Conservation (phyloP, 2,888 invertebrate genomes). For the Chrysina gloriosa region DNA sequence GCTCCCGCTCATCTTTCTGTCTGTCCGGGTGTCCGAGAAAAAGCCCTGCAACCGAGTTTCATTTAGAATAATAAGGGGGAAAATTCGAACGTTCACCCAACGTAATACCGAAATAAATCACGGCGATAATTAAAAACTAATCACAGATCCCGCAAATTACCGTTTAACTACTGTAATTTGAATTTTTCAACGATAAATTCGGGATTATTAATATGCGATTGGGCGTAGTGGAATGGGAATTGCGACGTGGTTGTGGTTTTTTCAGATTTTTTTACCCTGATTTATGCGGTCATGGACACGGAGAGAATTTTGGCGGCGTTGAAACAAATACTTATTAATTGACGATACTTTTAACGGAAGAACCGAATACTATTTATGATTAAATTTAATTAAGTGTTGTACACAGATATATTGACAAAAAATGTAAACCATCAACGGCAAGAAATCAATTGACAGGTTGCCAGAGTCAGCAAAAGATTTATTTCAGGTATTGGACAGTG, state of each 20-base stretch:
- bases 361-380: too few species aligned
- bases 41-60: constrained; percentile 4
- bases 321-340: background rate
- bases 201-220: constrained; percentile 36
- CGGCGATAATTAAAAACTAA: constrained; percentile 54
- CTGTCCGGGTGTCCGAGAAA: constrained; percentile 13
- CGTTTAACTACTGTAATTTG: constrained; percentile 46
- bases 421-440: too few species aligned
- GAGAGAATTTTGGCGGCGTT: background rate
- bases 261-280: background rate
- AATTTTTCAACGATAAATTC: constrained; percentile 41
- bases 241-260: background rate
- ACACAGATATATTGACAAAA: too few species aligned
- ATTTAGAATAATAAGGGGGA: constrained; percentile 18
- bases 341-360: background rate
- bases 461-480: too few species aligned
- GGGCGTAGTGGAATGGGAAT: background rate
- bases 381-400: too few species aligned
- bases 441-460: too few species aligned
- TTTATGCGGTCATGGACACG: background rate
- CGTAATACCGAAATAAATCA: constrained; percentile 51
- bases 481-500: too few species aligned
- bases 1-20: constrained; percentile 7
- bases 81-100: constrained; percentile 11
- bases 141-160: constrained; percentile 52